These are phyloP conservation scores for Chlamydotis undulata DNA, from an alignment of 2,113 vertebrate genomes.

Conservation along the genomic window DNA sequence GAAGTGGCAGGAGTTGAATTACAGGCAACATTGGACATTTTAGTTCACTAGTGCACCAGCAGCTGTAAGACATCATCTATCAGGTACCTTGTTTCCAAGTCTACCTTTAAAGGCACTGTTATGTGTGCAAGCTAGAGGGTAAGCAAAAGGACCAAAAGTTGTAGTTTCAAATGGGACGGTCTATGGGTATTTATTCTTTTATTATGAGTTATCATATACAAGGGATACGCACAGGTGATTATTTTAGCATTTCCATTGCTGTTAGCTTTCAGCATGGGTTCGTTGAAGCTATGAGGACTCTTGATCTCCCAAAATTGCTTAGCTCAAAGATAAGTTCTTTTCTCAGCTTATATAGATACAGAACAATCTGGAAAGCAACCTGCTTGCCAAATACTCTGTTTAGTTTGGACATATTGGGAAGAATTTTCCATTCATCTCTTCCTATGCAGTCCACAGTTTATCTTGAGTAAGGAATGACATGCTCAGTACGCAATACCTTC, in stretches of 20 bases:
- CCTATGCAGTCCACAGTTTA: not conserved
- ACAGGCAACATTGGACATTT: not conserved
- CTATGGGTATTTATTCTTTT: not conserved
- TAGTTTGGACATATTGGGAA: not conserved
- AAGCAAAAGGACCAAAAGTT: not conserved
- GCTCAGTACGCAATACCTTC: not conserved
- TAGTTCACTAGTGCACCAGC: not conserved
- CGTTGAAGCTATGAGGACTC: not conserved
- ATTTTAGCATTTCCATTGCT: not conserved
- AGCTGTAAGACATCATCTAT: not conserved
- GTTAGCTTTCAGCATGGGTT: not conserved
- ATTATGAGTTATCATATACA: not conserved
- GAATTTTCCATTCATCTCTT: slow-evolving; percentile 17
- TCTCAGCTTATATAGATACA: not conserved
- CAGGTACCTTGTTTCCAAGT: not conserved
- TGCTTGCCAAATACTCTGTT: not conserved
- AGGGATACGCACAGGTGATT: not conserved
- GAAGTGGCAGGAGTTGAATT: not conserved
- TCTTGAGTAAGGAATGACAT: not conserved
- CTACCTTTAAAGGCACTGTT: not conserved
- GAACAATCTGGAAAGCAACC: slow-evolving; percentile 19
- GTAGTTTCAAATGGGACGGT: not conserved
- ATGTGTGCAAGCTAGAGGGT: not conserved
- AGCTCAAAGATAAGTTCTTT: not conserved
- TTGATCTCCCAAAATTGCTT: not conserved